These are phyloP conservation scores for Leptobrachium ailaonicum DNA, from an alignment of 2,113 vertebrate species.

Conservation along the genomic window DNA sequence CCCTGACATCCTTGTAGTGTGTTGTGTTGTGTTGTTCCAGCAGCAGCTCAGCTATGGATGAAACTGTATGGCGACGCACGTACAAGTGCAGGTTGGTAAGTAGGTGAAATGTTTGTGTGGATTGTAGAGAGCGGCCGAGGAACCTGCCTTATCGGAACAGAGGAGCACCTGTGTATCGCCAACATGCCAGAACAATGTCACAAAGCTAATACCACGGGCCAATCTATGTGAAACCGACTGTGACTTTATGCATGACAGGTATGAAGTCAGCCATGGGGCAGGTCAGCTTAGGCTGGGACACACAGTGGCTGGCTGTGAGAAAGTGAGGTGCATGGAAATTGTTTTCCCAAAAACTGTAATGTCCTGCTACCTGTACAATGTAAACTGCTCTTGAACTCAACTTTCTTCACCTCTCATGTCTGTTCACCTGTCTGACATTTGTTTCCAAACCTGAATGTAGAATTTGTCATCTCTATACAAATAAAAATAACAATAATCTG, in stretches of 20 bases:
- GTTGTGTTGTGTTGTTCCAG: neutral
- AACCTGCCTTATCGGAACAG: slow-evolving; percentile 62
- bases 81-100: slow-evolving; percentile 22
- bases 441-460: no score
- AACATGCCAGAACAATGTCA: slow-evolving; percentile 69
- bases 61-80: slow-evolving; percentile 4
- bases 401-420: no score
- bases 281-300: slow-evolving; percentile 29
- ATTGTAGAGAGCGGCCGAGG: slow-evolving; percentile 25
- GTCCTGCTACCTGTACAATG: neutral
- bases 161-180: slow-evolving; percentile 52
- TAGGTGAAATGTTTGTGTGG: slow-evolving; percentile 28
- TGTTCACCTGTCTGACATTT: no score
- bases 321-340: neutral
- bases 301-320: neutral
- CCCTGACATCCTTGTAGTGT: neutral
- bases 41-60: neutral
- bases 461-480: no score
- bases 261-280: slow-evolving; percentile 62
- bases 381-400: no score
- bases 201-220: slow-evolving; percentile 59
- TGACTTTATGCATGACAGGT: slow-evolving; percentile 67
- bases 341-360: neutral
- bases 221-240: slow-evolving; percentile 65
- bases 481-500: no score